Evolutionary conservation across 2,888 invertebrate genomes (phyloP).

Genomic region (Epistrophella euchroma): DNA sequence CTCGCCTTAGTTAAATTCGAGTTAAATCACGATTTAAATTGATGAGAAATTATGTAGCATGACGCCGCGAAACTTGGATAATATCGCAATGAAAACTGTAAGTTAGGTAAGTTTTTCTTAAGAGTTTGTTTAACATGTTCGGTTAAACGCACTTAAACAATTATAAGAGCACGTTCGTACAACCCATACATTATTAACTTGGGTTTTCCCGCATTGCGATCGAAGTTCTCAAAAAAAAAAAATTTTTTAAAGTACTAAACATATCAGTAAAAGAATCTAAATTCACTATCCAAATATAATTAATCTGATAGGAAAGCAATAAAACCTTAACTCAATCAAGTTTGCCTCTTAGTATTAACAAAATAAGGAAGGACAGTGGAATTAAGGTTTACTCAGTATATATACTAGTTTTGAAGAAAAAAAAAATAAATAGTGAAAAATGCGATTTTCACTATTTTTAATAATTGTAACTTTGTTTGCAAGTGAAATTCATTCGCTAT

Average conservation of each 20-base stretch:
- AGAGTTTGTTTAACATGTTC: too few relatives aligned
- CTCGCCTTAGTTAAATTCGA: too few relatives aligned
- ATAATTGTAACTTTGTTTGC: constrained; percentile 2
- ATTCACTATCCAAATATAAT: constrained; percentile 15
- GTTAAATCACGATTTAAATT: too few relatives aligned
- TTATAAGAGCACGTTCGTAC: neutral
- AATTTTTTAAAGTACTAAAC: neutral
- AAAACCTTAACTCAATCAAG: constrained; percentile 1
- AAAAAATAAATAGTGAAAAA: constrained; percentile 1
- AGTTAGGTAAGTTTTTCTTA: too few relatives aligned
- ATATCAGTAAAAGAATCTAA: constrained; percentile 38
- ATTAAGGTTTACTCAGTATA: neutral
- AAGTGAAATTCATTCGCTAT: constrained; percentile 19
- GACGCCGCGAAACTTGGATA: too few relatives aligned
- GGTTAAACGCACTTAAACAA: too few relatives aligned
- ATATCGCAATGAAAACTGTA: too few relatives aligned
- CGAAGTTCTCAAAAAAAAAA: neutral
- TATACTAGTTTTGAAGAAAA: too few relatives aligned
- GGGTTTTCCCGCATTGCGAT: neutral
- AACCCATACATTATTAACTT: neutral
- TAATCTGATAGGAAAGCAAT: constrained; percentile 9
- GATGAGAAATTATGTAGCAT: too few relatives aligned
- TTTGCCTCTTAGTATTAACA: neutral
- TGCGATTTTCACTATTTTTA: constrained; percentile 13
- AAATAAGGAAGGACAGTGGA: constrained; percentile 7